Evolutionary conservation across 2,113 vertebrate species (phyloP).

Genomic region (Neoarius graeffei): DNA sequence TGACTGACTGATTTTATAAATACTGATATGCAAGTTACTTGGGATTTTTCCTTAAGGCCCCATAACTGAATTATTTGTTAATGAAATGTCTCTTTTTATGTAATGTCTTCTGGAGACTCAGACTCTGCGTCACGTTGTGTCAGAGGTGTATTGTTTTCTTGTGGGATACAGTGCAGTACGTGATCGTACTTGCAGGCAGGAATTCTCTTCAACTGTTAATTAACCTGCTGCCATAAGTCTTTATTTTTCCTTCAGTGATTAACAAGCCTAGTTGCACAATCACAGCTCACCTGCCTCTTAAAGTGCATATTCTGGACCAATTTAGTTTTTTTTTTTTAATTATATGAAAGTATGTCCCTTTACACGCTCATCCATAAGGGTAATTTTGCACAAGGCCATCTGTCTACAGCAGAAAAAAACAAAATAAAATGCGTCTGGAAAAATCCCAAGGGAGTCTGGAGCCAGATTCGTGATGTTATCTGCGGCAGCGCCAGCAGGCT

Average conservation of each 20-base stretch:
- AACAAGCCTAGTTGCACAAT: background rate
- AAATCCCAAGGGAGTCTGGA: no score
- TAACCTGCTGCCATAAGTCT: background rate
- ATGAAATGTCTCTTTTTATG: background rate
- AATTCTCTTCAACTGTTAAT: constrained; percentile 15
- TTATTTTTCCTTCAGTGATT: constrained; percentile 10
- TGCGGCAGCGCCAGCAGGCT: no score
- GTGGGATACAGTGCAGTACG: background rate
- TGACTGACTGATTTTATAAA: background rate
- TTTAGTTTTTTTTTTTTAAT: no score
- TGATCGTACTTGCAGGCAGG: background rate
- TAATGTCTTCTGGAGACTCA: background rate
- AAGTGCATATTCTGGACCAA: no score
- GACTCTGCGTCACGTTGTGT: background rate
- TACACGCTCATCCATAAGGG: no score
- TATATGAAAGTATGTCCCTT: no score
- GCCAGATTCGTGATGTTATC: no score
- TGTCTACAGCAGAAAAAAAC: no score
- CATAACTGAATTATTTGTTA: background rate
- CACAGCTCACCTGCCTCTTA: background rate
- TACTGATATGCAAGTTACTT: background rate
- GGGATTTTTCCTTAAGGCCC: background rate
- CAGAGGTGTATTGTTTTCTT: constrained; percentile 21
- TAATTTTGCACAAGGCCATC: no score
- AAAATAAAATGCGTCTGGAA: no score